Conservation (phyloP, 2,113 vertebrate species). For the Oryzias woworae region DNA sequence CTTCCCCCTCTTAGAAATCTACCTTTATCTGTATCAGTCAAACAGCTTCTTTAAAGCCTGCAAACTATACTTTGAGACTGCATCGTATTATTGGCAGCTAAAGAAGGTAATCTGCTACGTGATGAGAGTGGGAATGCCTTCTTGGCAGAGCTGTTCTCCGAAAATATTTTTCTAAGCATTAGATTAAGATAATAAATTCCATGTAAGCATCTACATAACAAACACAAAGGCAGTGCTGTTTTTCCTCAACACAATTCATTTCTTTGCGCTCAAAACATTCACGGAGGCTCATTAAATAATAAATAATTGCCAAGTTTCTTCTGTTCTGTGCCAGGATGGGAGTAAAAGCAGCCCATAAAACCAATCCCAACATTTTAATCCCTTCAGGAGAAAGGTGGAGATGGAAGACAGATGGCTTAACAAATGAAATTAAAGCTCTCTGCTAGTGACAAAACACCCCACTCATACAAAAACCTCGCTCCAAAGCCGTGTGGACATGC, state of each 20-base stretch:
- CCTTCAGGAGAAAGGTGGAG: conserved; percentile 10
- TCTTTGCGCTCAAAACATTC: conserved; percentile 19
- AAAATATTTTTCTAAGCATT: conserved; percentile 3
- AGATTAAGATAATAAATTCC: conserved; percentile 11
- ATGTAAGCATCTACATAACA: conserved; percentile 13
- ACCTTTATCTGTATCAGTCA: not conserved
- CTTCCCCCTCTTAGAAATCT: not conserved
- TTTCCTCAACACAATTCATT: conserved; percentile 25
- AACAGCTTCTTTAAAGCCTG: not conserved
- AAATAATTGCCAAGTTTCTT: conserved; percentile 13
- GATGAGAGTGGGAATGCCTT: not conserved
- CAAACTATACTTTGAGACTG: not conserved
- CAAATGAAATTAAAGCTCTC: conserved; percentile 37
- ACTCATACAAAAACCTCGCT: conserved; percentile 8
- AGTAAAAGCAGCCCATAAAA: conserved; percentile 11
- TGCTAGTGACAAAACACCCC: conserved; percentile 26
- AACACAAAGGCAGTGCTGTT: conserved; percentile 6
- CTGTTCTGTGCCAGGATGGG: conserved; percentile 8
- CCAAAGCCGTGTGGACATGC: conserved; percentile 16
- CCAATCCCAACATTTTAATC: conserved; percentile 35
- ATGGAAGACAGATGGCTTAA: conserved; percentile 30
- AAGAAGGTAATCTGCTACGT: not conserved
- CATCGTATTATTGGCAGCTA: conserved; percentile 5
- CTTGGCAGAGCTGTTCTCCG: not conserved
- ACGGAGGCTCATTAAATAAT: conserved; percentile 11